These are phyloP conservation scores for Prionailurus viverrinus DNA, from an alignment of 2,113 vertebrate species.

Conservation along the genomic window DNA sequence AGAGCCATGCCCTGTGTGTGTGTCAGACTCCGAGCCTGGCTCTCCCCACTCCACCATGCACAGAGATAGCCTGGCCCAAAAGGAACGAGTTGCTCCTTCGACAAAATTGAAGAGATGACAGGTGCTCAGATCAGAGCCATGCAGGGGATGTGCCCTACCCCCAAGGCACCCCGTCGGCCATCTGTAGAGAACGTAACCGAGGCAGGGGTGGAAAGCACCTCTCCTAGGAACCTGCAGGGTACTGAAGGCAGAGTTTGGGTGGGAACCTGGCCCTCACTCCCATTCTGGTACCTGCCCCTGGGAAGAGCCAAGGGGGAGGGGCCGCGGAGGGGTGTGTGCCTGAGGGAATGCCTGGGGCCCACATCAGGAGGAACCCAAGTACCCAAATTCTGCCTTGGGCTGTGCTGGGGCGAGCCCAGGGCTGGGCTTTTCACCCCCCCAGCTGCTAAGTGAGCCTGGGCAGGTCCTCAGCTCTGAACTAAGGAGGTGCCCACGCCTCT, in stretches of 20 bases:
- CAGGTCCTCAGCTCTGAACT: background rate
- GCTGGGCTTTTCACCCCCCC: background rate
- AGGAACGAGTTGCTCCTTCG: background rate
- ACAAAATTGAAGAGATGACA: background rate
- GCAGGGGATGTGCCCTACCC: too few species aligned
- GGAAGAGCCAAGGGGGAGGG: background rate
- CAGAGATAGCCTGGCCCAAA: background rate
- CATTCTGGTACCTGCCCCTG: background rate
- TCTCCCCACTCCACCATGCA: background rate
- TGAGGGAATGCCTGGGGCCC: background rate
- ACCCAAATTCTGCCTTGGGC: background rate
- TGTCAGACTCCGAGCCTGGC: background rate
- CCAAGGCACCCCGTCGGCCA: background rate
- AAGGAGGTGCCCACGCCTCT: background rate
- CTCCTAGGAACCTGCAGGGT: background rate
- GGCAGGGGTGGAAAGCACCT: background rate
- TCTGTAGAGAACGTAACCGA: background rate
- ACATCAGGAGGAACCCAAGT: background rate
- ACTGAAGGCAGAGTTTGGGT: background rate
- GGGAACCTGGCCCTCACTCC: background rate
- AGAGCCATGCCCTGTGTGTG: background rate
- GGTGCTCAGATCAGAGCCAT: background rate
- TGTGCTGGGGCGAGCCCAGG: background rate
- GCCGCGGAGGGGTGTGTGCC: background rate
- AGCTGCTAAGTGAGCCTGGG: background rate